Conservation (phyloP, 2,888 invertebrate species). For the Spatulosminthurus flaviceps region DNA sequence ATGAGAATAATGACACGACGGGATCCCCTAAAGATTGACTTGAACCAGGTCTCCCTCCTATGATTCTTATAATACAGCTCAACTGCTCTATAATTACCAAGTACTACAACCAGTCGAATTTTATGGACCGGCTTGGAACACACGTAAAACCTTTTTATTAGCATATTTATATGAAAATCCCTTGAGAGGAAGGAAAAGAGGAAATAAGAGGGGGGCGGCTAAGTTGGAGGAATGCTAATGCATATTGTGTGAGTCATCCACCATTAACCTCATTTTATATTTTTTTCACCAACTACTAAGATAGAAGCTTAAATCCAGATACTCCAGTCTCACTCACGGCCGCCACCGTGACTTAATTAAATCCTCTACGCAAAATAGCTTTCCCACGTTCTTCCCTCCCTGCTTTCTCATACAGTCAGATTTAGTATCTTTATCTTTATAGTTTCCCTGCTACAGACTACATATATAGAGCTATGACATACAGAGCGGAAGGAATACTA, state of each 20-base stretch:
- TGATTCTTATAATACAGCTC: no score
- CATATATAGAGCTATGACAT: no score
- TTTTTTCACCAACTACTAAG: neutral
- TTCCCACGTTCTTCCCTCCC: neutral
- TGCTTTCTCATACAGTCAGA: no score
- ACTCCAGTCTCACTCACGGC: neutral
- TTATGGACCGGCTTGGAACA: neutral
- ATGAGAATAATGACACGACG: no score
- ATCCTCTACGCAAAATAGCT: neutral
- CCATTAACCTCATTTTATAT: constrained; percentile 22
- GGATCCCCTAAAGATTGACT: no score
- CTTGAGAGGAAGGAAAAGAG: neutral
- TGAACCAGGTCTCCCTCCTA: no score
- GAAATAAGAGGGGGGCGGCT: neutral
- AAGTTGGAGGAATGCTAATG: constrained; percentile 30
- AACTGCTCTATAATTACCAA: neutral
- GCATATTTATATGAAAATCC: neutral
- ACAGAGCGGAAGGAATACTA: no score
- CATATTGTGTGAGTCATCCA: constrained; percentile 25
- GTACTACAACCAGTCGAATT: neutral
- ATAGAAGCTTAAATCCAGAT: constrained; percentile 5
- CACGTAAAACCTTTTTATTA: constrained; percentile 20
- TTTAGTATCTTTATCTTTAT: no score
- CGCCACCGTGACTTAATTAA: neutral
- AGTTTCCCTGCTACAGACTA: no score